These are phyloP conservation scores for Spodoptera exigua DNA, from an alignment of 2,888 invertebrate genomes.

Conservation along the genomic window DNA sequence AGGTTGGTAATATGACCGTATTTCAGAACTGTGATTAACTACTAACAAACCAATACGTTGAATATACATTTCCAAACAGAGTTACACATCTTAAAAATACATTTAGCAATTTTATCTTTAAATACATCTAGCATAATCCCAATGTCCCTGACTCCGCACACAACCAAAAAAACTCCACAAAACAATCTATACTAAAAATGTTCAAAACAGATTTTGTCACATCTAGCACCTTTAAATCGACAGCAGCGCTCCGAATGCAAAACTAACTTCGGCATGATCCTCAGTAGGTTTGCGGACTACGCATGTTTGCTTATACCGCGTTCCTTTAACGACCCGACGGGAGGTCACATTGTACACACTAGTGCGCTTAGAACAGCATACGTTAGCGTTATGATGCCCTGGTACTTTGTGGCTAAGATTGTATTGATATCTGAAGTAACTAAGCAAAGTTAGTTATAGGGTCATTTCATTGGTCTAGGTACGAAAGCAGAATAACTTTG, in stretches of 20 bases:
- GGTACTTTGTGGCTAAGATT: slow-evolving; percentile 30
- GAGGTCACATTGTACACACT: slow-evolving; percentile 47
- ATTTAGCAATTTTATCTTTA: too few relatives aligned
- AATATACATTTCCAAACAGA: too few relatives aligned
- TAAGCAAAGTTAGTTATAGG: not conserved
- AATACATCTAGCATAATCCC: too few relatives aligned
- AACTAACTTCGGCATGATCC: slow-evolving; percentile 63
- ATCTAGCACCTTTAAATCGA: slow-evolving; percentile 34
- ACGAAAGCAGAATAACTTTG: too few relatives aligned
- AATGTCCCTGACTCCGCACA: too few relatives aligned
- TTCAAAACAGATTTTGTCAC: not conserved
- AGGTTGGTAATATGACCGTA: too few relatives aligned
- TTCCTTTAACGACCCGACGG: slow-evolving; percentile 60
- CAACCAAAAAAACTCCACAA: too few relatives aligned
- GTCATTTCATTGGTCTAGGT: too few relatives aligned
- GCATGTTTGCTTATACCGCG: slow-evolving; percentile 64
- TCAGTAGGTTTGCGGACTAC: slow-evolving; percentile 61
- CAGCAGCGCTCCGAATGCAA: slow-evolving; percentile 60
- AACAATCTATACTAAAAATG: too few relatives aligned
- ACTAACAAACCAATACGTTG: too few relatives aligned
- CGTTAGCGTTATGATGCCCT: slow-evolving; percentile 32
- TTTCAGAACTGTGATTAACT: too few relatives aligned
- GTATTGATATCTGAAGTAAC: slow-evolving; percentile 12
- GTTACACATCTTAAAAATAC: too few relatives aligned
- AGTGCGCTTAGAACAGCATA: slow-evolving; percentile 32